Conservation (phyloP, 2,888 invertebrate species). For the Trisateles emortualis region DNA sequence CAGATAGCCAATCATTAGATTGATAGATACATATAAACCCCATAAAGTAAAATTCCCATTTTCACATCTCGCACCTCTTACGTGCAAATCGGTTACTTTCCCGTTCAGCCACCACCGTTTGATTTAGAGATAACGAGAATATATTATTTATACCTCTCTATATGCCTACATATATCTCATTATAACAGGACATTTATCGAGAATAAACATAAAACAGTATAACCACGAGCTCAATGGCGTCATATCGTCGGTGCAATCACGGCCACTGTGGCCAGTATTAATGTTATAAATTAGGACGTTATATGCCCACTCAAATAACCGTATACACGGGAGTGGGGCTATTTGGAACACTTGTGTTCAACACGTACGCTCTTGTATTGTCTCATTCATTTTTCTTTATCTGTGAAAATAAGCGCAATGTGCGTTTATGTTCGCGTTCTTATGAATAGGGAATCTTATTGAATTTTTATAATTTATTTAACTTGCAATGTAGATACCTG, state of each 20-base stretch:
- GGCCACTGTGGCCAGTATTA: slow-evolving; percentile 68
- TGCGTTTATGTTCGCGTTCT: background rate
- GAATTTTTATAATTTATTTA: background rate
- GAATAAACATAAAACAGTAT: no score
- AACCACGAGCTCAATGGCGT: slow-evolving; percentile 2
- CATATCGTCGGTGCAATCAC: slow-evolving; percentile 62
- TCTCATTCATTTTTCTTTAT: slow-evolving; percentile 62
- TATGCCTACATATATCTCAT: no score
- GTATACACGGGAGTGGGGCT: slow-evolving; percentile 75
- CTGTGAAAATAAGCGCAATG: slow-evolving; percentile 40
- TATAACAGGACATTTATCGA: background rate
- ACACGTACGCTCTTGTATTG: slow-evolving; percentile 62
- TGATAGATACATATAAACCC: no score
- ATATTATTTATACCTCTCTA: no score
- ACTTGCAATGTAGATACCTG: background rate
- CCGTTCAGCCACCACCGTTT: no score
- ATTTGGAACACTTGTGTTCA: slow-evolving; percentile 74
- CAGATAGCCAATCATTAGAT: no score
- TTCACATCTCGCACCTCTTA: no score
- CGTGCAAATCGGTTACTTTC: no score
- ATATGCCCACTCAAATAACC: slow-evolving; percentile 82
- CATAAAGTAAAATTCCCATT: no score
- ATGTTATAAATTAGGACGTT: slow-evolving; percentile 85
- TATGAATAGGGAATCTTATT: slow-evolving; percentile 8
- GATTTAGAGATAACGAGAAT: no score